Base-by-base conservation (phyloP, 2,888 invertebrate genomes). In the Galerucella calmariensis region DNA sequence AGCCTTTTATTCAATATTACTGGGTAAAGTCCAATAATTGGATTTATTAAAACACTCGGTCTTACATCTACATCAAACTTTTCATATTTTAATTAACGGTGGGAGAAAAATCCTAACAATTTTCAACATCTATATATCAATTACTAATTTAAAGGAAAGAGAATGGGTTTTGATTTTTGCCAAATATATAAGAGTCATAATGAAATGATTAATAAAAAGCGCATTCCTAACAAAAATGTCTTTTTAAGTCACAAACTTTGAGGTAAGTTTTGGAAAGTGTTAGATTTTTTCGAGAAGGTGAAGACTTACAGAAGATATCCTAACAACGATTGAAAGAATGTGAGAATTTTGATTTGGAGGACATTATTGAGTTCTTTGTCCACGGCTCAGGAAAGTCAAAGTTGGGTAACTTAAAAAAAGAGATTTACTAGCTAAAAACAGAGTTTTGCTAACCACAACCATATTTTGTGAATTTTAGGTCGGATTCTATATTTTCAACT, bases 131-230 rank as follows among this genome's bases (percentile, higher is more conserved):
- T 44, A 68, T 58, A 67, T 56, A 4, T 20, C 20, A 56, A 56
- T 56, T 56, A 67, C 41, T 67, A 56, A 27, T 56, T 56, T 67
- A 12, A 53, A 51, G 12, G 35, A 62, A 56, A 62, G 14, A 35
- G 6, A 35, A 35, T 16, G 16, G n/a, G 14, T 68, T 68, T 68
- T 68, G 68, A 68, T 68, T 68, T 68, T 20, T 35, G 68, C 68
- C 68, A 67, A 67, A 67, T 16, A 67, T 67, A 67, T 62, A 67
- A 56, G 53, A 68, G 68, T 59, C 46, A 44, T 67, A 59, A 68
- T 10, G 44, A 67, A 68, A 68, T 58, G 20, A 58, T 56, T 67
- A 56, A 53, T 68, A 68, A 68, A 12, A 58, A 46, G 68, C 68
- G 35, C n/a, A 9, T 41, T n/a, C 3, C 53, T 66, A 66, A 66